Evolutionary conservation across 2,797 vertebrate genomes (phyloP).

Genomic region (Xenops minutus): DNA sequence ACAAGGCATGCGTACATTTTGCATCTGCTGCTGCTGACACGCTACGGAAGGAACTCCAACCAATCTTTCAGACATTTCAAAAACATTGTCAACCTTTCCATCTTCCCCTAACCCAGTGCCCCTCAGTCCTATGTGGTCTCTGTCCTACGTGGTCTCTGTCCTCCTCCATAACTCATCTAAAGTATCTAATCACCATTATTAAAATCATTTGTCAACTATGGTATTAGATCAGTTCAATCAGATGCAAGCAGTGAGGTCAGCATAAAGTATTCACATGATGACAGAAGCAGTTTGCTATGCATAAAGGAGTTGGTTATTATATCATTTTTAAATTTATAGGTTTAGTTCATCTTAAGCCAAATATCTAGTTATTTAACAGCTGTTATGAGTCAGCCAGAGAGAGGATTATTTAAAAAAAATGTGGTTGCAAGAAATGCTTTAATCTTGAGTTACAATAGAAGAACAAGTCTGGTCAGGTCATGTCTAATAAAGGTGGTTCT

Average conservation of each 20-base stretch:
- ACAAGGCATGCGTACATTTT: not conserved
- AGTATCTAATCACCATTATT: not conserved
- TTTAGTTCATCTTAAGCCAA: slow-evolving; percentile 68
- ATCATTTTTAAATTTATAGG: slow-evolving; percentile 69
- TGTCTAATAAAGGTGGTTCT: slow-evolving; percentile 54
- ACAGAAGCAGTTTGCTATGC: slow-evolving; percentile 26
- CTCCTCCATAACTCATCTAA: not conserved
- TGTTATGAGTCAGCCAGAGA: slow-evolving; percentile 75
- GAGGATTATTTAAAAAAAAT: slow-evolving; percentile 57
- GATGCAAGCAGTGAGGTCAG: slow-evolving; percentile 55
- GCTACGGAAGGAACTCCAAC: not conserved
- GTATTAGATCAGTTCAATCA: slow-evolving; percentile 31
- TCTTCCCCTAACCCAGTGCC: fast-evolving
- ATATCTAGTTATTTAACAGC: slow-evolving; percentile 77
- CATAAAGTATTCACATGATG: slow-evolving; percentile 40
- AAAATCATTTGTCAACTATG: not conserved
- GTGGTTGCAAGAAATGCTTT: slow-evolving; percentile 71
- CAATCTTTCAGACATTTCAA: not conserved
- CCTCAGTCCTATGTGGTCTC: not conserved
- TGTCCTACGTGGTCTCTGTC: not conserved
- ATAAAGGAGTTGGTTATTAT: slow-evolving; percentile 55
- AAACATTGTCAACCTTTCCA: not conserved
- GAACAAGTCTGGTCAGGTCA: slow-evolving; percentile 72
- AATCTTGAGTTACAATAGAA: slow-evolving; percentile 70
- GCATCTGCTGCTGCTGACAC: not conserved